phyloP scores from a whole-genome alignment of 1,140 invertebrate species.

The Nebria ingens region DNA sequence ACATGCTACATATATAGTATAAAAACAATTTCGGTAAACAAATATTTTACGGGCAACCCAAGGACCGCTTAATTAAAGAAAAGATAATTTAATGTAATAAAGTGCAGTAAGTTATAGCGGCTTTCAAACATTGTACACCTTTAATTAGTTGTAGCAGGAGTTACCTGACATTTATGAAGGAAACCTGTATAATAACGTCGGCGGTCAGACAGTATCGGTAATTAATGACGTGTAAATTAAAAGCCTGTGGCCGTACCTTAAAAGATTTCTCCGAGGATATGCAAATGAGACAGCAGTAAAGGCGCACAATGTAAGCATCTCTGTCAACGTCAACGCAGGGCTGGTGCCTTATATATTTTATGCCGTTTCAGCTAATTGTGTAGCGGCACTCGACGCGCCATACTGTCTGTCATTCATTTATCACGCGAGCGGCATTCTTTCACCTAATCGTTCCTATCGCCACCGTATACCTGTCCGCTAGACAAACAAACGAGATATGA shows the following conservation, averaged over 20 bases:
- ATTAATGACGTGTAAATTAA: conserved; percentile 32
- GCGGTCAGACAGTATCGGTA: conserved; percentile 20
- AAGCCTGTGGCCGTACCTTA: conserved; percentile 25
- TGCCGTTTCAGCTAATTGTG: too few species aligned
- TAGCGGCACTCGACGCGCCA: too few species aligned
- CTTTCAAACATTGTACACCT: conserved; percentile 17
- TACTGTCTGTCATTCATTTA: too few species aligned
- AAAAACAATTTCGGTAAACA: conserved; percentile 2
- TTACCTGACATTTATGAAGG: conserved; percentile 26
- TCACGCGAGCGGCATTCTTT: too few species aligned
- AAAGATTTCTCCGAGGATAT: conserved; percentile 28
- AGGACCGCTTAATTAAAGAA: conserved; percentile 8
- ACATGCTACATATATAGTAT: too few species aligned
- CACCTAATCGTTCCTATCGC: too few species aligned
- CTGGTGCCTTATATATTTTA: too few species aligned
- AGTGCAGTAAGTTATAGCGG: not conserved
- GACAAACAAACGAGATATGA: too few species aligned
- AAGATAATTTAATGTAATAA: conserved; percentile 4
- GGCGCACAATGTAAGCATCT: conserved; percentile 25
- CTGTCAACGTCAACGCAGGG: conserved; percentile 30
- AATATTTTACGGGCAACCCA: conserved; percentile 1
- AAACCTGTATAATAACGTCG: conserved; percentile 22
- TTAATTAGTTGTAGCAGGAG: conserved; percentile 23
- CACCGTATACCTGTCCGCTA: too few species aligned
- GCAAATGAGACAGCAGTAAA: conserved; percentile 29